Percentiles rank a stretch among this genome's conserved stretches.
Conservation (phyloP, 2,113 vertebrate species). For the Phodopus roborovskii region DNA sequence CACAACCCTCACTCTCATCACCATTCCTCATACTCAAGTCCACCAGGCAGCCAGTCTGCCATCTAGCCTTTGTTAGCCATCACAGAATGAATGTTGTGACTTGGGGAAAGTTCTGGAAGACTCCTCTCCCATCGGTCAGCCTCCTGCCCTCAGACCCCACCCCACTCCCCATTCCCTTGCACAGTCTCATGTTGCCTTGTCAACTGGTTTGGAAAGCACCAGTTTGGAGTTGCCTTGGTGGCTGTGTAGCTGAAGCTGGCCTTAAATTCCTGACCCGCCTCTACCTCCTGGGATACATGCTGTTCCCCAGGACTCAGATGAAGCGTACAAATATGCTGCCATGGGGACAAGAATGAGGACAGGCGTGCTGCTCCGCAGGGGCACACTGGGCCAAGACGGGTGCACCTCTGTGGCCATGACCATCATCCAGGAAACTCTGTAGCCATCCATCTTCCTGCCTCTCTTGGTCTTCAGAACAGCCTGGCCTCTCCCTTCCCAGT, state of each 20-base stretch:
- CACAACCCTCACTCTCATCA: rapidly evolving
- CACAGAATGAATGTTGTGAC: rapidly evolving
- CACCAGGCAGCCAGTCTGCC: not conserved
- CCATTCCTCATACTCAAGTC: not conserved
- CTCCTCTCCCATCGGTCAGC: not conserved
- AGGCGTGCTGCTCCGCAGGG: not conserved
- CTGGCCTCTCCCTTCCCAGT: not conserved
- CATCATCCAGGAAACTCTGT: too few relatives aligned
- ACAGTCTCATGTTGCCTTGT: not conserved
- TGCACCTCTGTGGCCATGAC: rapidly evolving
- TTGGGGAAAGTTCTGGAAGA: not conserved
- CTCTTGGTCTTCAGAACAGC: too few relatives aligned
- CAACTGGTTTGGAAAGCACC: not conserved
- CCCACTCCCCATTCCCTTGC: not conserved
- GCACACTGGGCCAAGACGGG: not conserved
- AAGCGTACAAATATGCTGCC: not conserved
- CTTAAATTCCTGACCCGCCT: not conserved
- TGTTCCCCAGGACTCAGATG: not conserved
- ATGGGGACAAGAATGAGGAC: not conserved
- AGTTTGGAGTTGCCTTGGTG: not conserved
- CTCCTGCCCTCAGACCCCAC: not conserved
- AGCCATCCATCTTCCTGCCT: not conserved
- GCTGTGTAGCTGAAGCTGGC: not conserved
- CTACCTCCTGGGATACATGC: not conserved
- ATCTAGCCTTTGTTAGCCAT: not conserved